Base-by-base conservation (phyloP, 2,113 vertebrate genomes). In the Colaptes auratus region DNA sequence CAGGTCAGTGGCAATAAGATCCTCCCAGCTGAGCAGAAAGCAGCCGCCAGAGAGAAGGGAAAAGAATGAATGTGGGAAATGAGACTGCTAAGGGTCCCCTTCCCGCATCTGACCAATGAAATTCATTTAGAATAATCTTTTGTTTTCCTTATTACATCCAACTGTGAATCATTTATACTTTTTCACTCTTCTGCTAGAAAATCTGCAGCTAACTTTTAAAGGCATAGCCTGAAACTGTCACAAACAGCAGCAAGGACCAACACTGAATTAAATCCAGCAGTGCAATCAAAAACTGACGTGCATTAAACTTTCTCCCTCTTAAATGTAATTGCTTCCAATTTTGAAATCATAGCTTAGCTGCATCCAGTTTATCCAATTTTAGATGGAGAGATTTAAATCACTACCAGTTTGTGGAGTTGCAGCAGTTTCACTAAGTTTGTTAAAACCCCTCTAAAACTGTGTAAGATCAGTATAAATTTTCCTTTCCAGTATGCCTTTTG, bases 381-480 rank as follows among this genome's bases (percentile, higher is more conserved):
- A 67, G 25, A 72, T 19, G 42, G 44, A 80, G 39, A 90, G 33
- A 87, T 59, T 92, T 50, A 74, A 64, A 88, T 27, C 55, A 77
- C 35, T 64, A 78, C 7, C 15, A 63, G 50, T 28, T 28, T 52
- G 20, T 18, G 21, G 42, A 59, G n/a, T 36, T 72, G 83, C 3
- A 86, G 48, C 1, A 27, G 7, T 81, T 75, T 61, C 33, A 88
- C 28, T 6, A 53, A 42, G 21, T 33, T 50, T n/a, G 6, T 33
- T 77, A 82, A 82, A 81, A 66, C 31, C 82, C 9, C 35, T 69
- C 61, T 15, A 18, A 87, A 86, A 52, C 66, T 33, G 2, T n/a
- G n/a, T 66, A 74, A 48, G 11, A 67, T 24, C 28, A 63, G 9
- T 35, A 20, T 52, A 55, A 72, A 74, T 58, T 79, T 42, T 65